These are phyloP conservation scores for Balanococcus diminutus DNA, from an alignment of 2,888 invertebrate species.

Conservation along the genomic window DNA sequence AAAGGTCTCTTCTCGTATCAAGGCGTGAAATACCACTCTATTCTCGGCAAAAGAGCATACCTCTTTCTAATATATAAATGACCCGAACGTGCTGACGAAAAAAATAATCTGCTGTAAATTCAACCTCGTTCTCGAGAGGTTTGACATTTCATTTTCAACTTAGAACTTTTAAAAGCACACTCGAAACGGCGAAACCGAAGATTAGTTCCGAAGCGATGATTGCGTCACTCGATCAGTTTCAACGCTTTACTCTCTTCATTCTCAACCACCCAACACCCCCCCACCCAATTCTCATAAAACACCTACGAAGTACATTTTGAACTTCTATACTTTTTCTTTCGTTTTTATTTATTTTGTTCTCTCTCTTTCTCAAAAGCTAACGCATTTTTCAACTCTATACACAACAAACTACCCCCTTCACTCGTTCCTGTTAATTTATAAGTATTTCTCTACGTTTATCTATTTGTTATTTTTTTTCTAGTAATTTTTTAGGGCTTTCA, in stretches of 20 bases:
- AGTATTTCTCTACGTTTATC: background rate
- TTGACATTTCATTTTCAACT: slow-evolving; percentile 8
- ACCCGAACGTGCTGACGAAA: background rate
- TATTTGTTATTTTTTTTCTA: slow-evolving; percentile 11
- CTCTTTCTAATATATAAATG: background rate
- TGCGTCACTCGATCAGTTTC: background rate
- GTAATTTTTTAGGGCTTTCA: slow-evolving; percentile 21
- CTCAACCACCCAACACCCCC: background rate
- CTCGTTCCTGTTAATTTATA: slow-evolving; percentile 35
- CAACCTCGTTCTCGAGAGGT: background rate
- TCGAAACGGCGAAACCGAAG: background rate
- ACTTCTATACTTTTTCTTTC: background rate
- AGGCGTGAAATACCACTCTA: background rate
- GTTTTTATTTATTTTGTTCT: background rate
- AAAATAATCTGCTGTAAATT: background rate
- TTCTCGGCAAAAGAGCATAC: background rate
- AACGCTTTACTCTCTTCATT: background rate
- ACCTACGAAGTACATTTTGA: background rate
- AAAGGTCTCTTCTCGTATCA: background rate
- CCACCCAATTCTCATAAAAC: background rate
- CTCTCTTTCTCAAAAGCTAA: background rate
- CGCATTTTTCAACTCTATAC: background rate
- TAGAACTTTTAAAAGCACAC: background rate
- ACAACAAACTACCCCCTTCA: background rate
- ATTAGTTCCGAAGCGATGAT: background rate